These are phyloP conservation scores for Ciconia stormi DNA, from an alignment of 2,113 vertebrate species.

Conservation along the genomic window DNA sequence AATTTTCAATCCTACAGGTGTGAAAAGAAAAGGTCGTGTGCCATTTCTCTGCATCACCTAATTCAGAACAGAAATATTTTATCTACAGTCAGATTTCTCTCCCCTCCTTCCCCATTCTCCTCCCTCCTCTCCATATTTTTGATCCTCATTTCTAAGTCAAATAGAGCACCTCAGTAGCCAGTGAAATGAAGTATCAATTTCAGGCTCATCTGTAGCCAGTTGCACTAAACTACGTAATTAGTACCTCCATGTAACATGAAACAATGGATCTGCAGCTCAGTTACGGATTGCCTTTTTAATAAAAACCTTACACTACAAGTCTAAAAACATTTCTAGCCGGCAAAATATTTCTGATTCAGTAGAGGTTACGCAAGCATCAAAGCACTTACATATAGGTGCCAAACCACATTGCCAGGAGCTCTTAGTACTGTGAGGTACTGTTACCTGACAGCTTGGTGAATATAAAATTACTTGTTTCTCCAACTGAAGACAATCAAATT, in stretches of 20 bases:
- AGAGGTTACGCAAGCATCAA: constrained; percentile 78
- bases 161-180: neutral
- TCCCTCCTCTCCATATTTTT: neutral
- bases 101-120: neutral
- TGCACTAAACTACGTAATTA: constrained; percentile 41
- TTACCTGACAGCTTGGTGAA: constrained; percentile 92
- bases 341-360: constrained; percentile 74
- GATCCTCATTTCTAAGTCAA: neutral
- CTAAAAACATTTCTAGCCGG: constrained; percentile 71
- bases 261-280: constrained; percentile 62
- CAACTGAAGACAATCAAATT: constrained; percentile 95
- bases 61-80: constrained; percentile 12
- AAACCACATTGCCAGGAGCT: constrained; percentile 86
- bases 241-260: neutral
- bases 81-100: neutral
- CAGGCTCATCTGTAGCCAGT: constrained; percentile 36
- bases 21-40: neutral
- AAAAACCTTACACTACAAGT: constrained; percentile 64
- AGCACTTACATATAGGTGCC: constrained; percentile 87
- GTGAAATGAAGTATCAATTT: constrained; percentile 32
- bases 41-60: neutral
- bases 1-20: neutral
- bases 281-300: constrained; percentile 64
- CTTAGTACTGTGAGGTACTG: constrained; percentile 85
- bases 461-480: constrained; percentile 89